Base-by-base conservation (phyloP, 2,113 vertebrate species). In the Triplophysa dalaica region DNA sequence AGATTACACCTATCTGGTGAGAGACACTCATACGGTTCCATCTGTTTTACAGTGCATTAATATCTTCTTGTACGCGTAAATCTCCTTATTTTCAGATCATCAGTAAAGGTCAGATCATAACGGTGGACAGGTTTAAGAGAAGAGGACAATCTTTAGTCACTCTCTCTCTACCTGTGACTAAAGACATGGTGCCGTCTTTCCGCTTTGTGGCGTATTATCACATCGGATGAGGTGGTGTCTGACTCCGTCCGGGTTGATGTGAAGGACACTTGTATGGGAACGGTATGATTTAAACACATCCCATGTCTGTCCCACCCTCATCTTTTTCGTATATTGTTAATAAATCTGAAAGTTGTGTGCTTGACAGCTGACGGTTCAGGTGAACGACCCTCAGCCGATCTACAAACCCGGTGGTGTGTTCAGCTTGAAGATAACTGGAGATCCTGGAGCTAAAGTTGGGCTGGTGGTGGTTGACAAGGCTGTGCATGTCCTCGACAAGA, bases 391-490 rank as follows among this genome's bases (percentile, higher is more conserved):
- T 38, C 62, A 26, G 26, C 22, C 4, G 0, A 3, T 64, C 11
- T 86, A 87, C 60, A 14, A 54, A 19, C 88, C 88, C n/a, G 70
- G 81, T 11, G 38, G 78, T 4, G 5, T 2, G 1, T 86, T 89
- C 62, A 68, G 60, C 2, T 66, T 89, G 14, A 62, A 60, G 10
- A 70, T 92, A 10, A 90, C 77, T 16, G 90, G 92, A 22, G 90
- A 91, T 33, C 65, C 90, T 9, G 86, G 70, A 8, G 90, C 92
- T 56, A 85, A 78, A 17, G 89, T 92, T 66, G 88, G 89, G 2
- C 83, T 93, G 19, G 85, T 92, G 13, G 88, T 87, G 0, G 86
- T 92, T 81, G 90, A 92, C 81, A 93, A 91, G 33, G 92, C 85
- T 22, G 86, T 93, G 26, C 89, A 88, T 33, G 75, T 84, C 17